These are phyloP conservation scores for Micrasema minimum DNA, from an alignment of 1,140 invertebrate genomes.

Conservation along the genomic window DNA sequence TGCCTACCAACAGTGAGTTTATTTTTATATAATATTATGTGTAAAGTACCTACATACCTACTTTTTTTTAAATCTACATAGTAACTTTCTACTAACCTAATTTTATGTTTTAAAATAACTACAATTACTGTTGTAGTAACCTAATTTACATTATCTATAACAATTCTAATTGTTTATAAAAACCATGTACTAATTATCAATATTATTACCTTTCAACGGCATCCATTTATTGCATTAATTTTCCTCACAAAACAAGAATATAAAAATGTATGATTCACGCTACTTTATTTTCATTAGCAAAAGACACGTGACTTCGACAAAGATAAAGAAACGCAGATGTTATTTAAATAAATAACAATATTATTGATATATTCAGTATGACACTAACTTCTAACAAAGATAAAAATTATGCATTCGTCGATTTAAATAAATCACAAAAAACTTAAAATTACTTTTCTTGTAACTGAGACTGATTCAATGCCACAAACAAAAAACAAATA, in stretches of 20 bases:
- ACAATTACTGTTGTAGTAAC: too few relatives aligned
- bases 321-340: neutral
- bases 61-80: too few relatives aligned
- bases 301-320: slow-evolving; percentile 1
- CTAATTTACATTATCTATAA: too few relatives aligned
- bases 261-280: too few relatives aligned
- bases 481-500: slow-evolving; percentile 35
- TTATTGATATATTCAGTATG: too few relatives aligned
- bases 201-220: neutral
- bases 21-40: too few relatives aligned
- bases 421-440: neutral
- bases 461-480: slow-evolving; percentile 25
- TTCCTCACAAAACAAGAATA: neutral
- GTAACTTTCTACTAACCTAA: too few relatives aligned
- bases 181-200: too few relatives aligned
- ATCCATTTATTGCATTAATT: slow-evolving; percentile 5
- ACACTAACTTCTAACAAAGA: neutral
- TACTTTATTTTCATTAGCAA: neutral
- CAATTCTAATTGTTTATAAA: neutral
- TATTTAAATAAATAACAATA: neutral
- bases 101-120: too few relatives aligned
- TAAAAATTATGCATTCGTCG: neutral
- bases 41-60: too few relatives aligned
- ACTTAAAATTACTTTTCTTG: slow-evolving; percentile 2
- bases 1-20: too few relatives aligned